Evolutionary conservation across 2,797 vertebrate species (phyloP).

Genomic region (Tragelaphus oryx): DNA sequence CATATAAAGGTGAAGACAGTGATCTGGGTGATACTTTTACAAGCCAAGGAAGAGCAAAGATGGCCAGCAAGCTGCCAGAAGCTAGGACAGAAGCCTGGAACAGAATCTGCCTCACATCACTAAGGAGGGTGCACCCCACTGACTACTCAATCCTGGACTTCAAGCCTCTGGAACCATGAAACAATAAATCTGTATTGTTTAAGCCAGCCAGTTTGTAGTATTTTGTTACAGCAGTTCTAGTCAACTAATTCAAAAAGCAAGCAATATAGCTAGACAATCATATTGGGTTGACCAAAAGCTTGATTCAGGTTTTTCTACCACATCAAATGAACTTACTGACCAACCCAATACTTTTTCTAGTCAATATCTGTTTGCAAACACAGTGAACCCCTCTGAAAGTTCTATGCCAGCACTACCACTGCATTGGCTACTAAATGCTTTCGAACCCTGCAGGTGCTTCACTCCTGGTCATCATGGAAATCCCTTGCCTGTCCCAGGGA

Average conservation of each 20-base stretch:
- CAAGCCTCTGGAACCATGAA: neutral
- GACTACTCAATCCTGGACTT: neutral
- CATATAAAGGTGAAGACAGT: neutral
- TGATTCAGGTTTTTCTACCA: neutral
- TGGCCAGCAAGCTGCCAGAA: neutral
- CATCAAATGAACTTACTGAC: neutral
- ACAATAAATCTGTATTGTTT: neutral
- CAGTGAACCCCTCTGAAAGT: neutral
- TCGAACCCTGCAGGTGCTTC: neutral
- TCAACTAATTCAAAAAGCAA: neutral
- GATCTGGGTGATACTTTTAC: neutral
- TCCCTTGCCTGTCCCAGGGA: neutral
- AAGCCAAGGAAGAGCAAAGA: neutral
- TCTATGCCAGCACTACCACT: neutral
- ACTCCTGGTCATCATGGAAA: accelerated
- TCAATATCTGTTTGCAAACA: neutral
- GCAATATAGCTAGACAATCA: neutral
- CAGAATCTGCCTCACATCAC: neutral
- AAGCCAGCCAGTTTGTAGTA: neutral
- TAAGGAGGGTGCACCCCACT: neutral
- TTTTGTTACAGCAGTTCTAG: neutral
- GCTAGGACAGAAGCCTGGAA: neutral
- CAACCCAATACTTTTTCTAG: neutral
- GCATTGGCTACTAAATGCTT: neutral
- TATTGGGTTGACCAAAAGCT: neutral